Evolutionary conservation across 2,113 vertebrate species (phyloP).

Genomic region (Baryphthengus martii): DNA sequence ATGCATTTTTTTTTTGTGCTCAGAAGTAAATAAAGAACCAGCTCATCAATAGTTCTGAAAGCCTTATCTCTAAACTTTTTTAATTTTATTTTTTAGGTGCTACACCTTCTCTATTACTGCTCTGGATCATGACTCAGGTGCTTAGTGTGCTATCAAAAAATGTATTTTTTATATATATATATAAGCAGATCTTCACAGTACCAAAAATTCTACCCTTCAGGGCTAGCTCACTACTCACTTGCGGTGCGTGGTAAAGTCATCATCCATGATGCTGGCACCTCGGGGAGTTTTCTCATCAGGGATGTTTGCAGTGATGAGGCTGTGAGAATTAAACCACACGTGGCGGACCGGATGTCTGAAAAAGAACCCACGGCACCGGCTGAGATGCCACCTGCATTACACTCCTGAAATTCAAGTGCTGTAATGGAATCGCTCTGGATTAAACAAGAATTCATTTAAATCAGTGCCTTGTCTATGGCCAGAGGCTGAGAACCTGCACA

Average conservation of each 20-base stretch:
- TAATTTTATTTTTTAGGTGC: not conserved
- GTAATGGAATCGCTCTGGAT: not conserved
- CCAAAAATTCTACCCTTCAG: not conserved
- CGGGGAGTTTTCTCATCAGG: slow-evolving; percentile 87
- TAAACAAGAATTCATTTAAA: fast-evolving
- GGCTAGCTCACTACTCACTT: slow-evolving; percentile 74
- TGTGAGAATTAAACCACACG: slow-evolving; percentile 82
- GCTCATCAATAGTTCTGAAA: not conserved
- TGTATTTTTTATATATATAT: too few relatives aligned
- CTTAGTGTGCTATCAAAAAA: not conserved
- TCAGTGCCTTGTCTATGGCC: fast-evolving
- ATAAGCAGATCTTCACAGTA: not conserved
- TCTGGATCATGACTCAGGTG: not conserved
- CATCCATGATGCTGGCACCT: slow-evolving; percentile 81
- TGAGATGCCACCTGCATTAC: not conserved
- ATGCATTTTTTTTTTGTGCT: not conserved
- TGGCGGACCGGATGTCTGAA: slow-evolving; percentile 89
- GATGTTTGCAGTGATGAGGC: slow-evolving; percentile 90
- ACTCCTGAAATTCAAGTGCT: fast-evolving
- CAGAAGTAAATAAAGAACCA: not conserved
- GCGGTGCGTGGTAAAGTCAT: slow-evolving; percentile 86
- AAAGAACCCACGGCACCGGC: not conserved
- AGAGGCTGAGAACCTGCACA: not conserved
- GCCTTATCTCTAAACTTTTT: not conserved
- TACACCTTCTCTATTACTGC: not conserved